Evolutionary conservation across 2,797 vertebrate species (phyloP), one percentile per base, ranked within the genome.

Genomic region (Antrozous pallidus): DNA sequence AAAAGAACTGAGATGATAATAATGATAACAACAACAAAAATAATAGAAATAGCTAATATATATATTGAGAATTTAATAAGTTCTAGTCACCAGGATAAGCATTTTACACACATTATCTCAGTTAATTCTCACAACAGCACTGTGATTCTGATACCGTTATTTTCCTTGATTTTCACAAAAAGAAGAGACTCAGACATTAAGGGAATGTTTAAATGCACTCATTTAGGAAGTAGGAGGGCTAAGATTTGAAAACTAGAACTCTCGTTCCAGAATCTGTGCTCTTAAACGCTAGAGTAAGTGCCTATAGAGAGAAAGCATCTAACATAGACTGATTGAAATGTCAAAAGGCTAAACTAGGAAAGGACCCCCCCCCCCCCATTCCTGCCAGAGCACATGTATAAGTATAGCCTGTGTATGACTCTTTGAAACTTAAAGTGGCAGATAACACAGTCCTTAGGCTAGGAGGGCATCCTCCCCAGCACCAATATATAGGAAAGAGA

Each of bases 341-440:
- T 69, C 90, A 90, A 77, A 73, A 75, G 54, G 17, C 54, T 61
- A 63, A 70, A 45, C 71, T 83, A 83, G 77, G 67, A 73, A 93
- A 91, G 63, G 33, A 83, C 42, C 10, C 56, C 71, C 54, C 26
- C 75, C 63, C 61, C 54, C 26, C 75, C 63, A 54, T 84, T 90
- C 80, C 77, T 91, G 75, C 63, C 83, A 45, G 22, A 18, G 51
- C 22, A 56, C 56, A 63, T 80, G n/a, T 42, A 63, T 28, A 45
- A 49, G 51, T 20, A 20, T 18, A 61, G 18, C 17, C 61, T 9
- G 17, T 18, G 33, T 12, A 20, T 47, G 78, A 74, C 42, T 85
- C 74, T 80, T 83, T 83, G 84, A 80, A 94, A 69, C 28, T 69
- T 89, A 16, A 83, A 91, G 70, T 84, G 83, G 33, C 74, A 84